Percentiles rank a stretch among this genome's conserved stretches.
Evolutionary conservation across 1,140 invertebrate species (phyloP).

Genomic region (Papilio polytes): DNA sequence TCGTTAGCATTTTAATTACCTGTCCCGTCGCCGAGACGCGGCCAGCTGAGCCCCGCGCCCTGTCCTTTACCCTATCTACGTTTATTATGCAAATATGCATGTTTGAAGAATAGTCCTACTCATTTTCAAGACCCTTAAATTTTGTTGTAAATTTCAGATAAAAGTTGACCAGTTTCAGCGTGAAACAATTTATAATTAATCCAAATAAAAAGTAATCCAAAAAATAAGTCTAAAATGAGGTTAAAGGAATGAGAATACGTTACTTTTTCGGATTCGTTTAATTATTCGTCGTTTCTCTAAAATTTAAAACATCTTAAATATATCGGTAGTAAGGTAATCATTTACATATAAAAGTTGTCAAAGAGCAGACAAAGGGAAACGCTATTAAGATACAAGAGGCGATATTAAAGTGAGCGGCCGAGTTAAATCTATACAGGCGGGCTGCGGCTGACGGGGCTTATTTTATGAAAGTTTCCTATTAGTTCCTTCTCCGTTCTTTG

Average conservation of each 20-base stretch:
- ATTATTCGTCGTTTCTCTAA: too few relatives aligned
- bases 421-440: slow-evolving; percentile 26
- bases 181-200: too few relatives aligned
- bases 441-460: slow-evolving; percentile 29
- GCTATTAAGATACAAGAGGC: slow-evolving; percentile 31
- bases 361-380: slow-evolving; percentile 18
- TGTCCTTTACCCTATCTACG: slow-evolving; percentile 40
- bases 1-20: slow-evolving; percentile 60
- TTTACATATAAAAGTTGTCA: not conserved
- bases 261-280: too few relatives aligned
- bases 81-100: slow-evolving; percentile 54
- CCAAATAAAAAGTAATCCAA: too few relatives aligned
- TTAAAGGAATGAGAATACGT: too few relatives aligned
- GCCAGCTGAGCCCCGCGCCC: slow-evolving; percentile 44
- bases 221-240: too few relatives aligned
- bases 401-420: slow-evolving; percentile 31
- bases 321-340: too few relatives aligned
- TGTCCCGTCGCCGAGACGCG: slow-evolving; percentile 46
- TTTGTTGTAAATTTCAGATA: not conserved
- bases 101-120: slow-evolving; percentile 41
- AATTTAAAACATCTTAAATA: too few relatives aligned
- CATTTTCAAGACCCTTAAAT: not conserved
- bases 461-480: slow-evolving; percentile 63
- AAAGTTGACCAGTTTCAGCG: too few relatives aligned
- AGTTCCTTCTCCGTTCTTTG: slow-evolving; percentile 57